These are phyloP conservation scores for Apotomis betuletana DNA, from an alignment of 2,888 invertebrate species.

Conservation along the genomic window DNA sequence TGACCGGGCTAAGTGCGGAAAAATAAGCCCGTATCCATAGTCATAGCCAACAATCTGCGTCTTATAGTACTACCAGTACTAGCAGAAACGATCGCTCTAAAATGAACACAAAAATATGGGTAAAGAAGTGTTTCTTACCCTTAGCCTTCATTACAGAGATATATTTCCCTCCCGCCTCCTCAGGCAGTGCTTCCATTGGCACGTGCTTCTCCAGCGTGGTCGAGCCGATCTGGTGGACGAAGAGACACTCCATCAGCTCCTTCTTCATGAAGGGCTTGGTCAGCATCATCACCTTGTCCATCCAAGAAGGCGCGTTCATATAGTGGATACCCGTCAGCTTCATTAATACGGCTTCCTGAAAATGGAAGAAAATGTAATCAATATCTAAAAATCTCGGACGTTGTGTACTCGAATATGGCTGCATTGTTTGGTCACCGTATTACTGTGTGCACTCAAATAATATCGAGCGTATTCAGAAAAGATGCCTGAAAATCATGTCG, in stretches of 20 bases:
- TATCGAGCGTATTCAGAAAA: too few relatives aligned
- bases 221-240: conserved; percentile 75
- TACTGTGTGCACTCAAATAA: too few relatives aligned
- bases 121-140: conserved; percentile 43
- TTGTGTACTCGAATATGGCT: too few relatives aligned
- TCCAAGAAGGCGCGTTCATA: conserved; percentile 86
- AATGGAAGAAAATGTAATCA: neutral
- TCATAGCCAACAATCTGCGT: too few relatives aligned
- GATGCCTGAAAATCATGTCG: too few relatives aligned
- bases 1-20: too few relatives aligned
- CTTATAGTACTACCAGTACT: too few relatives aligned
- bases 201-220: conserved; percentile 78
- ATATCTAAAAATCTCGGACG: too few relatives aligned
- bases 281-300: conserved; percentile 86
- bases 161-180: conserved; percentile 83
- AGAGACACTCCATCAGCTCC: conserved; percentile 77
- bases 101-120: neutral
- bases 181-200: conserved; percentile 83
- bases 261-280: conserved; percentile 89
- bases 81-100: neutral
- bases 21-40: too few relatives aligned
- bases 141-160: conserved; percentile 50
- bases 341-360: conserved; percentile 84
- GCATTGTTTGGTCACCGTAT: too few relatives aligned
- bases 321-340: conserved; percentile 86